phyloP scores from a whole-genome alignment of 1,140 invertebrate species.

The Glossosoma conforme region DNA sequence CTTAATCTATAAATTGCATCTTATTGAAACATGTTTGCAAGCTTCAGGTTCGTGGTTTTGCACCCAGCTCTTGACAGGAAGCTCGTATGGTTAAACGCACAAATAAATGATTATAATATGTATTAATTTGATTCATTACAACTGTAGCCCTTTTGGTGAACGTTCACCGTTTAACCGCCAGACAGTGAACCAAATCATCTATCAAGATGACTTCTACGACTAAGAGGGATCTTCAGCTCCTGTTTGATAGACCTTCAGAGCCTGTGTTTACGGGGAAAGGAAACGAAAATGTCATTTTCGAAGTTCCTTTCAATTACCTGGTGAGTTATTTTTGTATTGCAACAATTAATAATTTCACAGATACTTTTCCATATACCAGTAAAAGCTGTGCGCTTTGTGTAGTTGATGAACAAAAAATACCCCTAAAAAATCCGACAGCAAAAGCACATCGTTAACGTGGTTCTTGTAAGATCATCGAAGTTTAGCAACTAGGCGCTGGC shows the following conservation, averaged over 20 bases:
- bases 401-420: too few species aligned
- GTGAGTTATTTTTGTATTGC: too few species aligned
- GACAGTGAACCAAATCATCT: not conserved
- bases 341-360: too few species aligned
- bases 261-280: constrained; percentile 61
- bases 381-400: too few species aligned
- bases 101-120: not conserved
- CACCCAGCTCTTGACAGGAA: constrained; percentile 16
- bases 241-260: constrained; percentile 60
- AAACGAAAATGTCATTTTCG: constrained; percentile 52
- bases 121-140: not conserved
- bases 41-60: constrained; percentile 13
- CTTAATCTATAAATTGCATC: too few species aligned
- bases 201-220: not conserved
- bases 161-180: not conserved
- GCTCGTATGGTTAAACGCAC: not conserved
- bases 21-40: not conserved
- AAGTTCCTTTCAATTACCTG: constrained; percentile 51
- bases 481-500: too few species aligned
- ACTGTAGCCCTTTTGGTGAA: not conserved
- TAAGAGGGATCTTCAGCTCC: constrained; percentile 39
- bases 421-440: too few species aligned
- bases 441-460: too few species aligned
- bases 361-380: too few species aligned
- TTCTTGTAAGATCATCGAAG: too few species aligned